A percentile compares a stretch with the other conserved stretches of the same genome.
Conservation (phyloP, 2,888 invertebrate genomes). For the Athetis lepigone region DNA sequence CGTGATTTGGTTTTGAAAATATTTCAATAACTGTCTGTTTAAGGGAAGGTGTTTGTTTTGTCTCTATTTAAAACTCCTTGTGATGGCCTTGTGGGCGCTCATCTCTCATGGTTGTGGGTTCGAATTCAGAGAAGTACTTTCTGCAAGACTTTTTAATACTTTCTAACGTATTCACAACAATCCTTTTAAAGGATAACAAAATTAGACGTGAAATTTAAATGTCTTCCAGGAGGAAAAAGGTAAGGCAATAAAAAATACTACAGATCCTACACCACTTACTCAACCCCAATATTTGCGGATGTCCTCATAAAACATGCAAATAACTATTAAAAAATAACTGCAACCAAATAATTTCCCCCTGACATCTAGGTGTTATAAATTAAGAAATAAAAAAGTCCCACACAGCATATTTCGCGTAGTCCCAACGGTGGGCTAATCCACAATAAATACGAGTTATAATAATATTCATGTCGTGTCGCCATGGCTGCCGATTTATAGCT, state of each 20-base stretch:
- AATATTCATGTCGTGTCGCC: slow-evolving; percentile 84
- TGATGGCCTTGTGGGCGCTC: no score
- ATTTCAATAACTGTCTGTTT: no score
- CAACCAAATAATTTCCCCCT: slow-evolving; percentile 25
- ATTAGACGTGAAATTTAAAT: background rate
- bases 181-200: no score
- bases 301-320: slow-evolving; percentile 35
- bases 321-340: slow-evolving; percentile 33
- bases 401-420: slow-evolving; percentile 57
- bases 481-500: slow-evolving; percentile 81
- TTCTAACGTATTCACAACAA: no score
- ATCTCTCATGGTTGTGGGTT: no score
- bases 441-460: slow-evolving; percentile 84
- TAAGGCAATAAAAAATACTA: background rate
- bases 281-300: background rate
- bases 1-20: no score
- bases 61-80: no score
- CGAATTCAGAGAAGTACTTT: no score
- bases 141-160: no score
- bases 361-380: slow-evolving; percentile 62
- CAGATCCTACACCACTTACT: background rate
- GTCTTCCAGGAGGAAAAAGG: background rate
- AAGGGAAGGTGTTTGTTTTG: no score
- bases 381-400: slow-evolving; percentile 64
- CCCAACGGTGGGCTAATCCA: slow-evolving; percentile 73